Base-by-base conservation (phyloP, 2,797 vertebrate genomes). In the Gymnocypris eckloni region DNA sequence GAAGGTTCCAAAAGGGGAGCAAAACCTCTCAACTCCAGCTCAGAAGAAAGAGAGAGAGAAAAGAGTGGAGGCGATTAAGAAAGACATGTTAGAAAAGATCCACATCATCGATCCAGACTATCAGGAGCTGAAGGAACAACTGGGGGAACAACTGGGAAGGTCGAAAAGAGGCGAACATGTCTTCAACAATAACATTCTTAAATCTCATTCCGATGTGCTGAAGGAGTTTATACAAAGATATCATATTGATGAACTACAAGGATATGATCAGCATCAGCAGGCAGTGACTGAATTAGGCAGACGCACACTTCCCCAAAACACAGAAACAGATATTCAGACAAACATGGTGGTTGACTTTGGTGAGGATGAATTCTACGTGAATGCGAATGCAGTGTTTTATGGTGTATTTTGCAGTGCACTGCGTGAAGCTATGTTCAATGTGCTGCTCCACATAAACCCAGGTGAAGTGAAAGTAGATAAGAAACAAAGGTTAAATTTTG, bases 401-500 rank as follows among this genome's bases (percentile, higher is more conserved):
- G 56, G 56, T n/a, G 22, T 2, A 61, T 61, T n/a, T 4, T 61
- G 56, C 22, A 22, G 22, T 12, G 56, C 10, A 1, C 56, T 61
- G 56, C 22, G 22, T 4, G 3, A 1, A 0, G 56, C 22, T 61
- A 2, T 61, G 56, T 12, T 25, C 4, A 4, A 0, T 10, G 22
- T 61, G 56, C 56, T 61, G 22, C 0, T 0, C 9, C 56, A 4
- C 56, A 61, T n/a, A 61, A n/a, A 61, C 56, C 22, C 22, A n/a
- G 22, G 2, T 10, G 54, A 59, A 1, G 54, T 59, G 20, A n/a
- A 9, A 10, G 0, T 1, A 59, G 54, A 0, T 8, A 3, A 59
- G 3, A 59, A 0, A n/a, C 20, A 1, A 59, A 4, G 22, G 8
- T 0, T 59, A 2, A n/a, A 10, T 25, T 0, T 0, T 12, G 0